These are phyloP conservation scores for Sorex fumeus DNA, from an alignment of 2,113 vertebrate genomes.

Conservation along the genomic window DNA sequence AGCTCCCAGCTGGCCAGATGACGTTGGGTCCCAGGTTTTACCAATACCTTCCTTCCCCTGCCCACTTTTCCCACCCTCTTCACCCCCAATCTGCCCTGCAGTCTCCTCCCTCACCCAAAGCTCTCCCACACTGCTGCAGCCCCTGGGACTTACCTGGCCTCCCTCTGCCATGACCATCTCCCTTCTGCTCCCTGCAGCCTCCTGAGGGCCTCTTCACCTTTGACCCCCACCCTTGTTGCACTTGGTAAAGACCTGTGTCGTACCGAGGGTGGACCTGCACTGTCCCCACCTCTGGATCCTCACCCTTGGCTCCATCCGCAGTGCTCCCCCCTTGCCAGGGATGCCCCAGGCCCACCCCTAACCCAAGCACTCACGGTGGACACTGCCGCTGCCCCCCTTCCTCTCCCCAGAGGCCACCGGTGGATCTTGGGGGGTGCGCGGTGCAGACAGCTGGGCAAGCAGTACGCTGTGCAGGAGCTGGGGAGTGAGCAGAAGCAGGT, in stretches of 20 bases:
- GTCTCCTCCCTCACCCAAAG: background rate
- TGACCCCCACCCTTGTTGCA: background rate
- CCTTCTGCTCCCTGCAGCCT: background rate
- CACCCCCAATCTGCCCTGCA: background rate
- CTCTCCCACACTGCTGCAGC: too few relatives aligned
- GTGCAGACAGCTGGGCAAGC: constrained; percentile 48
- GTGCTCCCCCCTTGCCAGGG: background rate
- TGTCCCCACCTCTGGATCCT: background rate
- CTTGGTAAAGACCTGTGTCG: background rate
- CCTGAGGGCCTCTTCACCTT: too few relatives aligned
- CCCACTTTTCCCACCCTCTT: background rate
- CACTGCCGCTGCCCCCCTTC: background rate
- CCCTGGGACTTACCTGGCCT: background rate
- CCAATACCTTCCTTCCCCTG: background rate
- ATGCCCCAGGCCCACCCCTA: background rate
- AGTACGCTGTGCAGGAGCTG: constrained; percentile 74
- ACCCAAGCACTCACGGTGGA: background rate
- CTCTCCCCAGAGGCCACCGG: background rate
- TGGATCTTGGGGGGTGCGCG: background rate
- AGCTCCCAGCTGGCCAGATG: too few relatives aligned
- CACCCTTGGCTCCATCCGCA: background rate
- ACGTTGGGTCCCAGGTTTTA: background rate
- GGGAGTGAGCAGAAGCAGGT: background rate
- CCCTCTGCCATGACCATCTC: background rate
- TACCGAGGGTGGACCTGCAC: background rate